Base-by-base conservation (phyloP, 2,888 invertebrate genomes). In the Dicranocentrus wangi region DNA sequence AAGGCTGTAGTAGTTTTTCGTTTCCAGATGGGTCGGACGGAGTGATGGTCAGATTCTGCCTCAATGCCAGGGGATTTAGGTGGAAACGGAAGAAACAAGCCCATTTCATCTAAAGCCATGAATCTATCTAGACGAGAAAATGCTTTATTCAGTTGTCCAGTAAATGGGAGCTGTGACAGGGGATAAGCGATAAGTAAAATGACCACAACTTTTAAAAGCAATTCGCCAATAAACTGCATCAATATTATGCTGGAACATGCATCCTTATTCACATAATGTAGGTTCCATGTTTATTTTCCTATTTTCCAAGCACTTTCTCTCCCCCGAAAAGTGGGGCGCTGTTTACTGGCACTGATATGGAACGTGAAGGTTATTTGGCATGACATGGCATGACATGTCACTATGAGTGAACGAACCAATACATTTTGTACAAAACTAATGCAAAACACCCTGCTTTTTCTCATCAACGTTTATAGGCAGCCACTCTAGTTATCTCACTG, bases 361-460 rank as follows among this genome's bases (percentile, higher is more conserved):
- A 32, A 32, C 3, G 19, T 17, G n/a, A 51, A 51, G 51, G 51
- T 27, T 51, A 68, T 66, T 66, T 68, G 17, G 58, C 53, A 47
- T 68, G 75, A 28, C 75, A 76, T 68, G 58, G 58, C 72, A 63
- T 60, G 10, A 55, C 73, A 55, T 55, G 73, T 65, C 73, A 65
- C 25, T 21, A 17, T 27, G 25, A 73, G 32, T 25, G 53, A 25
- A 21, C 25, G 13, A 15, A 21, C 61, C 47, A 53, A 43, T 10
- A 51, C 15, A 51, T 1, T 13, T 55, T 17, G 2, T 23, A 21
- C 55, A 55, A 23, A 55, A 47, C 47, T 47, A 55, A 17, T 25
- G 15, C 55, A 2, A 55, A 68, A 47, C 19, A 61, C 28, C 28
- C 10, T 53, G 23, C 19, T 53, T 32, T 32, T 32, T 10, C 53